A percentile compares a stretch with the other conserved stretches of the same genome.
Conservation (phyloP, 2,797 vertebrate species). For the Pseudocheirus occidentalis region DNA sequence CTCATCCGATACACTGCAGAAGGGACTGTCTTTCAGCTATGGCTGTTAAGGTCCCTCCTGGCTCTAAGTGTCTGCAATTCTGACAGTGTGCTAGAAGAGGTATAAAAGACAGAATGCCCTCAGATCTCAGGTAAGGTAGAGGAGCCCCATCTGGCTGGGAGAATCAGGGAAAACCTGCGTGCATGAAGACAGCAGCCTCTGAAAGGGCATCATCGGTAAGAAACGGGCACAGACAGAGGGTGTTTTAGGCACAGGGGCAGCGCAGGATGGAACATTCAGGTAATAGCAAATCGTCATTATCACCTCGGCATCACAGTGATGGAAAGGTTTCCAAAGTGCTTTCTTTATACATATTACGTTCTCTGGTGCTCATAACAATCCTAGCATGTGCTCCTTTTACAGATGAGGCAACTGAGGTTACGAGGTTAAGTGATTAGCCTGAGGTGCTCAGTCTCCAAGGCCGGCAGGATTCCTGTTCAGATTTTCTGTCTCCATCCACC, state of each 20-base stretch:
- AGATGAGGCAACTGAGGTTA: slow-evolving; percentile 5
- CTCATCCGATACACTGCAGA: background rate
- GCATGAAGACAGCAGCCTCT: background rate
- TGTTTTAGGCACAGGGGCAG: background rate
- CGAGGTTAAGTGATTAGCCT: background rate
- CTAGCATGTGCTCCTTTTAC: background rate
- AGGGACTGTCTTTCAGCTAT: background rate
- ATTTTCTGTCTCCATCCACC: background rate
- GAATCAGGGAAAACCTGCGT: background rate
- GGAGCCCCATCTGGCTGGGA: background rate
- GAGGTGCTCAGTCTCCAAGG: background rate
- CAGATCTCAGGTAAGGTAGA: background rate
- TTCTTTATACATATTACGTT: background rate
- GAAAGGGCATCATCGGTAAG: background rate
- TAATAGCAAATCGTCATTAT: background rate
- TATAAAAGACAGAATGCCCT: background rate
- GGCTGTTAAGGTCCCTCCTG: background rate
- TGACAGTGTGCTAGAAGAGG: background rate
- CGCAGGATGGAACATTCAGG: background rate
- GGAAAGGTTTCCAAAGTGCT: background rate
- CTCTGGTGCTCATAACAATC: background rate
- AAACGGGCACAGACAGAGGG: background rate
- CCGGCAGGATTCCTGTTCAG: background rate
- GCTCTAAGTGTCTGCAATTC: background rate
- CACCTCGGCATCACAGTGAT: background rate